Percentiles rank a stretch among this genome's conserved stretches.
These are phyloP conservation scores for Siphlonurus alternatus DNA, from an alignment of 2,888 invertebrate genomes.

Conservation along the genomic window DNA sequence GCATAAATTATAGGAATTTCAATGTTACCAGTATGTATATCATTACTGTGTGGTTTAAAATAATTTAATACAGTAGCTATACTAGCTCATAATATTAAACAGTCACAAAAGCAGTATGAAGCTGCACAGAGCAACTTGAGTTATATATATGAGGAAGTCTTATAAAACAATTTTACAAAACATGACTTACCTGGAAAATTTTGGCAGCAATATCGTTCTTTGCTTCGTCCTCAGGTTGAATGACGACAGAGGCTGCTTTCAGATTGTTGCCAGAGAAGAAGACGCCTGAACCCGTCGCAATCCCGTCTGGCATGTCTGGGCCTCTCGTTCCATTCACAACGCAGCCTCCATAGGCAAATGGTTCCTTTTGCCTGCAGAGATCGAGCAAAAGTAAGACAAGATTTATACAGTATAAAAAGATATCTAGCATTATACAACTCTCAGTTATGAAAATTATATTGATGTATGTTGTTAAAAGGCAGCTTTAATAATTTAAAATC, in stretches of 20 bases:
- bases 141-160: not conserved
- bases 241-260: not conserved
- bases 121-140: not conserved
- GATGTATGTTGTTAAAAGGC: no score
- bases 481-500: no score
- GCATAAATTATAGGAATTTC: no score
- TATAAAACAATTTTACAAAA: not conserved
- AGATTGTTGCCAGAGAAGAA: not conserved
- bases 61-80: no score
- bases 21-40: no score
- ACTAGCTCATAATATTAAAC: no score
- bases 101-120: no score
- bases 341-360: not conserved
- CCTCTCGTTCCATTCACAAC: not conserved
- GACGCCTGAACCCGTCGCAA: not conserved
- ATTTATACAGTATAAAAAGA: no score
- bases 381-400: no score
- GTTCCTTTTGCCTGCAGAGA: not conserved
- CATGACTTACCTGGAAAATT: not conserved
- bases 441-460: no score
- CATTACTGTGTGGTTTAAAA: no score
- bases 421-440: no score
- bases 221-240: not conserved
- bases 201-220: not conserved
- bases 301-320: not conserved